Evolutionary conservation across 92 coral and sea anemone genomes (phyloP).

Genomic region (Umimayanthus kanabou): DNA sequence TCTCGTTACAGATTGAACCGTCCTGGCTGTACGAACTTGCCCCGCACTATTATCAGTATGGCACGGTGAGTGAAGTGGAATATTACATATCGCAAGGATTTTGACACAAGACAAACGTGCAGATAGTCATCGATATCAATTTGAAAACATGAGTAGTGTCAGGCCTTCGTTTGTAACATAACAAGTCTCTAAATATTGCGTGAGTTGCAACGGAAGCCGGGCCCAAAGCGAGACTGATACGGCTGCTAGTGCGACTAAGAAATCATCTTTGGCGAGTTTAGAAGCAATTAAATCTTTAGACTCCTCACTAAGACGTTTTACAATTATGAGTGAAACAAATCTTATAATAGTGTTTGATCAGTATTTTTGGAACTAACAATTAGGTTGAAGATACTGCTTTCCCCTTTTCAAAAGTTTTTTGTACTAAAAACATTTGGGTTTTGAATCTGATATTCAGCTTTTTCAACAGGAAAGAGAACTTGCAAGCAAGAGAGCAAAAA

Average conservation of each 20-base stretch:
- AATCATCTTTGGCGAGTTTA: too few species aligned
- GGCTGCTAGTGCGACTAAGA: too few species aligned
- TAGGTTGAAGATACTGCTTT: background rate
- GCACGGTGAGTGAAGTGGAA: slow-evolving; percentile 69
- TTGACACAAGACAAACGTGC: background rate
- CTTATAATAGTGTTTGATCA: too few species aligned
- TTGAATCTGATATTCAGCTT: background rate
- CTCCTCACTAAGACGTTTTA: too few species aligned
- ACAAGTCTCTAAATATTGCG: background rate
- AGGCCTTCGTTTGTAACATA: background rate
- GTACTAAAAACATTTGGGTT: background rate
- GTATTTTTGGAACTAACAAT: background rate
- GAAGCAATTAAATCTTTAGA: too few species aligned
- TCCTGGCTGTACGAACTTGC: slow-evolving; percentile 96
- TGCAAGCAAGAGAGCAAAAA: slow-evolving; percentile 87
- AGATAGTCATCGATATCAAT: background rate
- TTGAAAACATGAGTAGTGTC: background rate
- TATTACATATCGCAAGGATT: background rate
- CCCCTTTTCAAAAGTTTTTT: too few species aligned
- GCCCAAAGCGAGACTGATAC: too few species aligned
- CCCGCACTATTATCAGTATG: slow-evolving; percentile 96
- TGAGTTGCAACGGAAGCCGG: too few species aligned
- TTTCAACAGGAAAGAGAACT: slow-evolving; percentile 79
- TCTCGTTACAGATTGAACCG: slow-evolving; percentile 74
- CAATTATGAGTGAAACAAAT: too few species aligned